Evolutionary conservation across 2,888 invertebrate species (phyloP), one percentile per base, ranked within the genome.

Genomic region (Pheosia gnoma): DNA sequence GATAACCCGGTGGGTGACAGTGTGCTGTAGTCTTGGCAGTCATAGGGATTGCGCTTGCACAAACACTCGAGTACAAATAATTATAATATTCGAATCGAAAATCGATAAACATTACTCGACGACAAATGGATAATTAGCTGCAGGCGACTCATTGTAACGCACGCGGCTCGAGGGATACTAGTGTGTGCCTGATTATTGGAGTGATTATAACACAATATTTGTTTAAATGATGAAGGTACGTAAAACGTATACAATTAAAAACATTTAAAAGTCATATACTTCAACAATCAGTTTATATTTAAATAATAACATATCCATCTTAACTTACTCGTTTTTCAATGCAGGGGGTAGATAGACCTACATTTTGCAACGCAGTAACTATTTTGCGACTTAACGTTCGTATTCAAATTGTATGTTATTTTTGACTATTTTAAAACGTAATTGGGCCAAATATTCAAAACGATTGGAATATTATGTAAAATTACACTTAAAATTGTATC

Each of bases 161-260:
- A 63, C 70, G 64, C 72, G 65, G 67, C 25, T 68, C 25, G 64
- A 63, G 69, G 60, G 67, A 59, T 71, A 57, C 68, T 63, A 62
- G 75, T 71, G 70, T 63, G 60, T 65, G 65, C 66, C 59, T 55
- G 59, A 53, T 65, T 25, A 53, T 69, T 74, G 72, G 53, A 63
- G 71, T 73, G 71, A 69, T 66, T 58, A 62, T 64, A 59, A 63
- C 36, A 57, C 37, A 36, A 37, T 53, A 59, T 64, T 59, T 53
- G 62, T 58, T 11, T 59, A 58, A 41, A 71, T 61, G 59, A 75
- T 75, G 75, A 77, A 77, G 77, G 77, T 77, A 60, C 72, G 77
- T 67, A 5, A n/a, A 47, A 8, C 9, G 5, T n/a, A 47, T 47
- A n/a, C 3, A n/a, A 47, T n/a, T n/a, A 47, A n/a, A 47, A 9